Conservation (phyloP, 2,797 vertebrate species). For the Poliocrania exsul region DNA sequence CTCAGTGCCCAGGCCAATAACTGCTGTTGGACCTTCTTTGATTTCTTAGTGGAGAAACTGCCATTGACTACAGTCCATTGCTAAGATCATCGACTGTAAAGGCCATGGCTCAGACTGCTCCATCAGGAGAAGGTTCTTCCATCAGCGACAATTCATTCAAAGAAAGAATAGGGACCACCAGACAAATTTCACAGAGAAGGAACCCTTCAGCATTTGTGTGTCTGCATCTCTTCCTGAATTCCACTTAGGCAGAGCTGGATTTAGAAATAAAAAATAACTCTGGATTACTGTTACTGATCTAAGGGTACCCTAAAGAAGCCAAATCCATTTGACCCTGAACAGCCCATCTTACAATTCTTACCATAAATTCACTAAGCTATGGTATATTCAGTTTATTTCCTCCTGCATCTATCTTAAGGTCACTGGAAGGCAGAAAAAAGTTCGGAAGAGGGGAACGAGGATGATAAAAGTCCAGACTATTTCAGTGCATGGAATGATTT, state of each 20-base stretch:
- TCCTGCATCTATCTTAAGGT: background rate
- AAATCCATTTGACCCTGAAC: background rate
- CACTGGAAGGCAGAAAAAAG: background rate
- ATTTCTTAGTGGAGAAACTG: background rate
- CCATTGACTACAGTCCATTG: rapidly evolving
- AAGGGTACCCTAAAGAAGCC: background rate
- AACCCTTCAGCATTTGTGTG: background rate
- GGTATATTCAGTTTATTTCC: background rate
- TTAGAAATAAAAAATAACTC: background rate
- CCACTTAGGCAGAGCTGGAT: background rate
- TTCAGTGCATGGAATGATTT: background rate
- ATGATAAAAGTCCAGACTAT: background rate
- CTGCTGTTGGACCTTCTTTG: background rate
- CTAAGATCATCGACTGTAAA: background rate
- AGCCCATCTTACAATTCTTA: background rate
- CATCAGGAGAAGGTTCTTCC: background rate
- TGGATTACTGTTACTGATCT: background rate
- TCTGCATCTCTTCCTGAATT: background rate
- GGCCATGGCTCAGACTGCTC: background rate
- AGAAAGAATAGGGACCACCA: background rate
- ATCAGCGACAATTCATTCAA: background rate
- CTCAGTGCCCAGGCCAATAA: background rate
- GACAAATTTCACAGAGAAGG: background rate
- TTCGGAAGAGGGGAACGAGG: background rate
- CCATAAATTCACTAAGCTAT: background rate